These are phyloP conservation scores for Stercorarius parasiticus DNA, from an alignment of 2,113 vertebrate genomes.

Conservation along the genomic window DNA sequence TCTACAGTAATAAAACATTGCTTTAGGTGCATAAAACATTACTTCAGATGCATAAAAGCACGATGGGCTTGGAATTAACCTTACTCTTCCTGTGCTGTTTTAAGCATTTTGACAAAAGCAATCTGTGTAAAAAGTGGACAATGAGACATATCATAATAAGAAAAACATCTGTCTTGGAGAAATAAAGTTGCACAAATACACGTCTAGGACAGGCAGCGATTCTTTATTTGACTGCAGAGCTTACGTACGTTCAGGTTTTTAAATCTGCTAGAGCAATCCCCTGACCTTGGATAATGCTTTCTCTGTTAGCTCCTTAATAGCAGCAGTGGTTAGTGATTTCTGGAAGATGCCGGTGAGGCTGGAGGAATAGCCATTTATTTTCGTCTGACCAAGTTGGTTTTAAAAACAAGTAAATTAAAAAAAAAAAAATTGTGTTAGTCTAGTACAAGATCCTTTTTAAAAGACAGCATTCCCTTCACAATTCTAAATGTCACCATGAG, in stretches of 20 bases:
- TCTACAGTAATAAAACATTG: background rate
- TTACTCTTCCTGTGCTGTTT: background rate
- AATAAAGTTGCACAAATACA: background rate
- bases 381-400: background rate
- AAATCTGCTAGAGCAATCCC: background rate
- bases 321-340: background rate
- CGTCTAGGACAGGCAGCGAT: background rate
- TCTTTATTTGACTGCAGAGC: background rate
- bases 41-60: background rate
- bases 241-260: background rate
- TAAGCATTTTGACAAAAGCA: background rate
- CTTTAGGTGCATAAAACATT: background rate
- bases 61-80: background rate
- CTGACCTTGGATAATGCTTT: background rate
- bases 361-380: background rate
- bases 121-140: background rate
- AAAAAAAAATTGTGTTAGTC: background rate
- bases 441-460: background rate
- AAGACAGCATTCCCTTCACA: background rate
- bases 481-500: background rate
- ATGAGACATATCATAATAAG: background rate
- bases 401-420: background rate
- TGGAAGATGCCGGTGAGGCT: background rate
- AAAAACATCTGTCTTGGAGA: background rate
- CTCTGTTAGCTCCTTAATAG: background rate